These are phyloP conservation scores for Zosterops lateralis DNA, from an alignment of 2,113 vertebrate species.

Conservation along the genomic window DNA sequence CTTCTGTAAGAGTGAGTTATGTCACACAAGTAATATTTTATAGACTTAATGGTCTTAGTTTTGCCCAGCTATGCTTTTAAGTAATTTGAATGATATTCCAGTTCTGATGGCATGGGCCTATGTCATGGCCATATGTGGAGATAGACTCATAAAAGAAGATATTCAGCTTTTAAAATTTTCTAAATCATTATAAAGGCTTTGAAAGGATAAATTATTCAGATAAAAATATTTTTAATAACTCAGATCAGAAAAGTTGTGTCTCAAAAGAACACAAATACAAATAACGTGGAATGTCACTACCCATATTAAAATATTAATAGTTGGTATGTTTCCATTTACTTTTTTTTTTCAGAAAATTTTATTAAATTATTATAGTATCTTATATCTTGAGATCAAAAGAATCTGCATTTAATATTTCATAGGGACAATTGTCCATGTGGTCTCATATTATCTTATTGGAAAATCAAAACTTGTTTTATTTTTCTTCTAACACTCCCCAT, in stretches of 20 bases:
- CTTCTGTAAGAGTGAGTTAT: neutral
- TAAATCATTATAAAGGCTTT: neutral
- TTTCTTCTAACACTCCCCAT: neutral
- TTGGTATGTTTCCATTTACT: conserved; percentile 34
- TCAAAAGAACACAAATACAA: neutral
- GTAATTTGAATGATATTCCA: neutral
- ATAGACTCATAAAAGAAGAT: neutral
- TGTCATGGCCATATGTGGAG: neutral
- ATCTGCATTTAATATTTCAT: conserved; percentile 43
- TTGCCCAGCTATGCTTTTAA: neutral
- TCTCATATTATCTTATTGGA: conserved; percentile 39
- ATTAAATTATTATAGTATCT: conserved; percentile 1
- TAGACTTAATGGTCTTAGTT: neutral
- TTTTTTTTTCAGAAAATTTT: neutral
- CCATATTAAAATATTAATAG: neutral
- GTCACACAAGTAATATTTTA: neutral
- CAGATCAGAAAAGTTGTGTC: neutral
- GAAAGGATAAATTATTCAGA: neutral
- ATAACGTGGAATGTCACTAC: neutral
- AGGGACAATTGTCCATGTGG: neutral
- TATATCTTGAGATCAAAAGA: conserved; percentile 30
- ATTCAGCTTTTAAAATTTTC: neutral
- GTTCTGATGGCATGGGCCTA: neutral
- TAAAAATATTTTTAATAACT: neutral
- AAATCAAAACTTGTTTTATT: conserved; percentile 43